Base-by-base conservation (phyloP, 2,797 vertebrate species). In the Phalloptychus januarius region DNA sequence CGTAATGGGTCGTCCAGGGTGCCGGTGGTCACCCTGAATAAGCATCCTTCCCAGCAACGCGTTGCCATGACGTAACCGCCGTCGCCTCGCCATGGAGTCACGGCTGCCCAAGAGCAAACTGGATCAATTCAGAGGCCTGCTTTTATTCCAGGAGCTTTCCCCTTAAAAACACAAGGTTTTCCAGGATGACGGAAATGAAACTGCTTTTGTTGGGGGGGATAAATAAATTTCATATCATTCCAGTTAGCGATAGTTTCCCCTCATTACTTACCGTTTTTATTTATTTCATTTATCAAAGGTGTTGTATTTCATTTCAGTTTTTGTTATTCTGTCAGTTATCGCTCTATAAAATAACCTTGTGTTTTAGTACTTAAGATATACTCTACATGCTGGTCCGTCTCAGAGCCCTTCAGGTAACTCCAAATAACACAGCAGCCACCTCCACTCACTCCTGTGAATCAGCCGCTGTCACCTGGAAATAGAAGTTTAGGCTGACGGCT, bases 11-110 rank as follows among this genome's bases (percentile, higher is more conserved):
- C 86, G 75, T 87, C 81, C 78, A 79, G 85, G 87, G 89, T 88
- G 91, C 86, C 87, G 83, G 36, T 76, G 85, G 89, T 92, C 91
- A 87, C 86, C 76, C 85, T 65, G 81, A 88, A 89, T 87, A 87
- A 89, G 86, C 79, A 54, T 88, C 86, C 81, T 88, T 80, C 83
- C 82, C 76, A 25, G 75, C 82, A 38, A 74, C 10, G n/a, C 42
- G 23, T 71, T 75, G 79, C 70, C 69, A 18, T 80, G 83, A 84
- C 75, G 87, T 76, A 87, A 90, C 42, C 18, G 80, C 83, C 46
- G 18, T 71, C 42, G 83, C 70, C 85, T 80, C 28, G 23, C 69
- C 72, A 71, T 6, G 78, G 76, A 72, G 76, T 50, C 48, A 81
- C 40, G 56, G 50, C 67, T 10, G 72, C 54, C 77, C 28, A 8